These are phyloP conservation scores for Sardinella longiceps DNA, from an alignment of 2,797 vertebrate species.

Conservation along the genomic window DNA sequence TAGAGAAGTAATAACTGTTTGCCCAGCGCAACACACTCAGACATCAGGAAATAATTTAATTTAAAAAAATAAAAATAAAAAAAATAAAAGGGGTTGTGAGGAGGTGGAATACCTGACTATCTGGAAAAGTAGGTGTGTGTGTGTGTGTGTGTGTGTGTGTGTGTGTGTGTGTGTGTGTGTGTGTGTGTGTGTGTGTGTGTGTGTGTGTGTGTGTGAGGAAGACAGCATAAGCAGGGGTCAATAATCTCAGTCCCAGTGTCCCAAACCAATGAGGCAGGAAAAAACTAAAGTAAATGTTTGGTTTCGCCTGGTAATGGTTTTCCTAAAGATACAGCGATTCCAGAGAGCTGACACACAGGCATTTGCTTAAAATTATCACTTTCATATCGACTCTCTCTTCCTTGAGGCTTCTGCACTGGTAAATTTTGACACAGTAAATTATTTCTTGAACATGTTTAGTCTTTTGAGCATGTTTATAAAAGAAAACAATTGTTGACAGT, in stretches of 20 bases:
- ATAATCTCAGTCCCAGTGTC: not conserved
- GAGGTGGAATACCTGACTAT: not conserved
- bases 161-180: conserved; percentile 15
- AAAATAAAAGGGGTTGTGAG: too few species aligned
- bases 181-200: not conserved
- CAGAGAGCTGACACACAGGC: not conserved
- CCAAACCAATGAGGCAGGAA: conserved; percentile 29
- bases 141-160: conserved; percentile 20
- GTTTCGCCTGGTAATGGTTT: conserved; percentile 40
- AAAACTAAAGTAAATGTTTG: conserved; percentile 40
- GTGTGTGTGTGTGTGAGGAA: not conserved
- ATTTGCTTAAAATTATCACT: conserved; percentile 13
- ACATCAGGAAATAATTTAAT: not conserved
- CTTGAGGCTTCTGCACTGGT: not conserved
- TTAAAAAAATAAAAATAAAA: too few species aligned
- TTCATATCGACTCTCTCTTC: not conserved
- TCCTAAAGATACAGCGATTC: conserved; percentile 31
- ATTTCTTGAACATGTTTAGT: not conserved
- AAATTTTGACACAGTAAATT: not conserved
- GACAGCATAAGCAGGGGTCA: not conserved
- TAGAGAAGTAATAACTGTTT: conserved; percentile 31
- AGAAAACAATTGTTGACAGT: not conserved
- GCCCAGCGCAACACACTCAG: not conserved
- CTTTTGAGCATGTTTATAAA: not conserved
- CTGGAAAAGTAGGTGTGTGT: not conserved